Evolutionary conservation across 2,888 invertebrate genomes (phyloP).

Genomic region (Cremastinae sp.): DNA sequence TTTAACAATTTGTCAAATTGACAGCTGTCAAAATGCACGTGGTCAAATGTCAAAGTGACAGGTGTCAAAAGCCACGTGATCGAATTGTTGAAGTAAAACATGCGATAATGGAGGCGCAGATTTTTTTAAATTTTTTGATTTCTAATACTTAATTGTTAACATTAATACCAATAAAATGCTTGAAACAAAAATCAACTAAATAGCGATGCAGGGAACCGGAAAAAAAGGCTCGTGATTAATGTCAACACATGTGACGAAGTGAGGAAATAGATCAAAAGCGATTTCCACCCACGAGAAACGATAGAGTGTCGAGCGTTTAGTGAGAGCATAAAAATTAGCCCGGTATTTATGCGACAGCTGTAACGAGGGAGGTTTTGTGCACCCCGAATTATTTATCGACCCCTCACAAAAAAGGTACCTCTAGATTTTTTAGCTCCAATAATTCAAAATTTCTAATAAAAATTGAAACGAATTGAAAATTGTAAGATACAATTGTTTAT

Average conservation of each 20-base stretch:
- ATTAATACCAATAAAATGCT: neutral
- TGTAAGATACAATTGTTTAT: too few species aligned
- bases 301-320: constrained; percentile 75
- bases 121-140: too few species aligned
- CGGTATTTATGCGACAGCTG: constrained; percentile 59
- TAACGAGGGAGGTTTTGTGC: constrained; percentile 41
- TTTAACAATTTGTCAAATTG: too few species aligned
- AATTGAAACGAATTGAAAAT: too few species aligned
- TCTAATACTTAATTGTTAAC: too few species aligned
- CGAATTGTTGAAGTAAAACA: too few species aligned
- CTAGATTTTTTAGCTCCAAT: constrained; percentile 65
- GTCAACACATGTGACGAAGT: constrained; percentile 20
- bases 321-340: constrained; percentile 68
- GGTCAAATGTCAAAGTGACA: too few species aligned
- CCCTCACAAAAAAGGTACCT: too few species aligned
- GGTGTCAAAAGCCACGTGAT: too few species aligned
- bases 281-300: constrained; percentile 58
- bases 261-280: constrained; percentile 40
- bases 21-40: too few species aligned
- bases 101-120: too few species aligned
- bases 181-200: neutral
- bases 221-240: constrained; percentile 10
- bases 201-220: constrained; percentile 7
- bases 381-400: constrained; percentile 48
- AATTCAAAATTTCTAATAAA: neutral